Evolutionary conservation across 2,888 invertebrate species (phyloP).

Genomic region (Loripinus fragilis): DNA sequence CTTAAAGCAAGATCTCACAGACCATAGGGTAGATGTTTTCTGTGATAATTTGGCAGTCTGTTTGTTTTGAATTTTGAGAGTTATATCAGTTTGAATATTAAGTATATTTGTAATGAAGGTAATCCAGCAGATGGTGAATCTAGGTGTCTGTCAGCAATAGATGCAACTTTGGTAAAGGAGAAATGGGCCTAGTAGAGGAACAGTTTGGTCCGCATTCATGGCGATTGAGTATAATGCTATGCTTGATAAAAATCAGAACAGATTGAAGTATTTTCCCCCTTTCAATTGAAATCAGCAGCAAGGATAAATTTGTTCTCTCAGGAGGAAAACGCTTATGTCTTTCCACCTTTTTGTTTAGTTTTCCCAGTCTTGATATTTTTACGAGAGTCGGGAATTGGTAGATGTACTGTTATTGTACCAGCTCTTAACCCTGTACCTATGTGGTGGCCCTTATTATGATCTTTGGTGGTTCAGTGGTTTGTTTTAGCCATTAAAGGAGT

Average conservation of each 20-base stretch:
- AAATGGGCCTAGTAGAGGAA: slow-evolving; percentile 35
- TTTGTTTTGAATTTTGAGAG: slow-evolving; percentile 13
- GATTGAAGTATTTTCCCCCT: slow-evolving; percentile 39
- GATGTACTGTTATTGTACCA: slow-evolving; percentile 41
- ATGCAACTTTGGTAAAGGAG: slow-evolving; percentile 1
- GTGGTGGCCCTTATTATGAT: slow-evolving; percentile 49
- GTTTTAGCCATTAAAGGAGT: slow-evolving; percentile 19
- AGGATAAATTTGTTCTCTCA: slow-evolving; percentile 52
- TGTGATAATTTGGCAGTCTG: slow-evolving; percentile 40
- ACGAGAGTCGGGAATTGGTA: neutral
- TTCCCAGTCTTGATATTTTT: slow-evolving; percentile 37
- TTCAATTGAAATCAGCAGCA: slow-evolving; percentile 20
- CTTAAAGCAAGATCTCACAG: slow-evolving; percentile 2
- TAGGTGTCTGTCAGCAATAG: slow-evolving; percentile 15
- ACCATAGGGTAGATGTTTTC: slow-evolving; percentile 31
- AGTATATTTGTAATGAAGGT: slow-evolving; percentile 2
- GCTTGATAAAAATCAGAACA: slow-evolving; percentile 16
- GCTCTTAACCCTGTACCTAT: slow-evolving; percentile 20
- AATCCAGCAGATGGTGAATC: slow-evolving; percentile 32
- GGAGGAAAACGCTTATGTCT: slow-evolving; percentile 45
- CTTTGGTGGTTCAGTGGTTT: neutral
- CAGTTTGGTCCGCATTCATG: slow-evolving; percentile 50
- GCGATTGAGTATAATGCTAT: slow-evolving; percentile 49
- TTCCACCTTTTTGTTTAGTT: slow-evolving; percentile 35
- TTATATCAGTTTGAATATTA: slow-evolving; percentile 21